Evolutionary conservation across 2,797 vertebrate species (phyloP), one percentile per base, ranked within the genome.

Genomic region (Oryzias sinensis): DNA sequence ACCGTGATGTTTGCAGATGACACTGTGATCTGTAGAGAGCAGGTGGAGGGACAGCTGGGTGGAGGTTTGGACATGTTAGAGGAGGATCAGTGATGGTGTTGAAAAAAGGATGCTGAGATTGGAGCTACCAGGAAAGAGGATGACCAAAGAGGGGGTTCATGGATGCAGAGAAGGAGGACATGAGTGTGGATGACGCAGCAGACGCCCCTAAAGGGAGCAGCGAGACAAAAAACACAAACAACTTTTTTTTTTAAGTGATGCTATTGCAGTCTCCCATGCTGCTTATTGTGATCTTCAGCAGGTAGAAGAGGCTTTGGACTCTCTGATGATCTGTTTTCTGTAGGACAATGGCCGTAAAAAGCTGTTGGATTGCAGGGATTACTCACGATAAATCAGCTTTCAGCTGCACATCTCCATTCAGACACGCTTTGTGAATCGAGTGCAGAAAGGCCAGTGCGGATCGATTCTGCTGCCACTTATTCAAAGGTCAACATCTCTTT

Each of bases 401-500:
- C 71, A 60, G 20, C 47, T 20, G 29, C 42, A 42, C 18, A 49
- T 61, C 53, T 59, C 49, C 74, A 61, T 53, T 22, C 20, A 16
- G 29, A 43, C 65, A 62, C 29, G 42, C 43, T n/a, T 42, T 15
- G 20, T 65, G 51, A 56, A 62, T 73, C 76, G 62, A 69, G 24
- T 54, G 24, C 17, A 56, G 54, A 76, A 73, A 80, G 65, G 74
- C 65, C 78, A 63, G 16, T 57, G 60, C 27, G 65, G 63, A 74
- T 65, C 37, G 57, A 72, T 71, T 70, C 68, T 51, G 54, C 79
- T 43, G 70, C 73, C 49, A 58, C 58, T 56, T 76, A 64, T 70
- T 74, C 49, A 77, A 77, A 81, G 70, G 77, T 82, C 74, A 81
- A 63, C 64, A 59, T 72, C 62, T 65, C 56, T 77, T 81, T 56